A percentile compares a stretch with the other conserved stretches of the same genome.
Evolutionary conservation across 2,113 vertebrate species (phyloP).

Genomic region (Trichechus manatus): DNA sequence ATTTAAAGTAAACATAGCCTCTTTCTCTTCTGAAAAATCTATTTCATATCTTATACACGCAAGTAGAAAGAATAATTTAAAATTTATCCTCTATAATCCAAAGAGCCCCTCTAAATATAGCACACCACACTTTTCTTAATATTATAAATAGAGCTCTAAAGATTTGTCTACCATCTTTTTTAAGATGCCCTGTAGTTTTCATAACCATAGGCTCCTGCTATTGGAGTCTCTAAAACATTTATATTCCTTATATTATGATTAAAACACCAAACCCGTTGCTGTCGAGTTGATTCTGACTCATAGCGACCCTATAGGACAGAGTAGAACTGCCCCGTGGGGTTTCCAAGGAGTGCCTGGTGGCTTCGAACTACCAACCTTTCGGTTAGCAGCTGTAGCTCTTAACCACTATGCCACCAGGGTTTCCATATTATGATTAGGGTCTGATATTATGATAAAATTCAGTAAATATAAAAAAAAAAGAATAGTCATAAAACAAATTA

Average conservation of each 20-base stretch:
- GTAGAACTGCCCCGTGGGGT: too few relatives aligned
- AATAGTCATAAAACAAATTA: constrained; percentile 31
- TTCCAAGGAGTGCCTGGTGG: too few relatives aligned
- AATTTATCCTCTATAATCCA: neutral
- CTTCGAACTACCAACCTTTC: too few relatives aligned
- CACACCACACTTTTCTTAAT: neutral
- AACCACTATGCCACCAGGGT: too few relatives aligned
- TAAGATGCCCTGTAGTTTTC: neutral
- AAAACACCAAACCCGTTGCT: neutral
- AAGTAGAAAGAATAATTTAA: constrained; percentile 14
- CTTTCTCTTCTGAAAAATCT: constrained; percentile 35
- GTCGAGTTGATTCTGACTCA: too few relatives aligned
- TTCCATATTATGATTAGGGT: neutral
- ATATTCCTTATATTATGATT: neutral
- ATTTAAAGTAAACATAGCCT: neutral
- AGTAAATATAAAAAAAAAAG: neutral
- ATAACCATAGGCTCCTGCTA: neutral
- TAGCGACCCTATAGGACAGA: too few relatives aligned
- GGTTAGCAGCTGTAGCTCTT: too few relatives aligned
- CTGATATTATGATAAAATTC: neutral
- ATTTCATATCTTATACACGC: neutral
- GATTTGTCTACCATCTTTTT: neutral
- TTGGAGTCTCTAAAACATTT: constrained; percentile 8
- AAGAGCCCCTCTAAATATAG: constrained; percentile 43
- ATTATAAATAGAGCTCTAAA: constrained; percentile 39